Evolutionary conservation across 1,140 invertebrate species (phyloP).

Genomic region (Latrodectus geometricus): DNA sequence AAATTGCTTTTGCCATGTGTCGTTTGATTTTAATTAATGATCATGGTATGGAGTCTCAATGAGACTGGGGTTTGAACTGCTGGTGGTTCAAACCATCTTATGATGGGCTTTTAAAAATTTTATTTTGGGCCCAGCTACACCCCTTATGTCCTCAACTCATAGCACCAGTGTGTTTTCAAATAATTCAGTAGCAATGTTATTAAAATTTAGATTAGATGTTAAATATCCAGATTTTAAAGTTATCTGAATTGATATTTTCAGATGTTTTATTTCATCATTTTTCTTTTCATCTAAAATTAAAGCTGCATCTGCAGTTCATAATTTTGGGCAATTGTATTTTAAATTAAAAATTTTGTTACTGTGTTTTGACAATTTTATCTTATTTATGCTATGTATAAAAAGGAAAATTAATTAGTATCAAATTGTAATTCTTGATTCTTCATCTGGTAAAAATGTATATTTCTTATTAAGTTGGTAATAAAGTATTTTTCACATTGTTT

Average conservation of each 20-base stretch:
- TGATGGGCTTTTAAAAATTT: neutral
- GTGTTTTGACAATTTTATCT: neutral
- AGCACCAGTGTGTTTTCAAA: neutral
- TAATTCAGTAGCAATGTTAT: neutral
- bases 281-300: neutral
- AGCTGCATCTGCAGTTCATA: neutral
- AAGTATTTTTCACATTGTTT: constrained; percentile 1
- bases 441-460: neutral
- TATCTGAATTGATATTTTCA: neutral
- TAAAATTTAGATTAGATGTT: neutral
- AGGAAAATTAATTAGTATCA: neutral
- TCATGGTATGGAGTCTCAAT: constrained; percentile 55
- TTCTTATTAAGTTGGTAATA: neutral
- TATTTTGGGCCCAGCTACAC: neutral
- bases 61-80: constrained; percentile 37
- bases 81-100: constrained; percentile 24
- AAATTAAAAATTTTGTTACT: neutral
- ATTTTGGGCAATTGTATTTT: neutral
- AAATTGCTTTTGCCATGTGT: constrained; percentile 41
- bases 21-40: constrained; percentile 51
- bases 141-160: neutral
- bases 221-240: neutral
- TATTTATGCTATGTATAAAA: neutral
- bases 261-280: neutral
- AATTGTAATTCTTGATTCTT: neutral